Evolutionary conservation across 2,888 invertebrate species (phyloP), one percentile per base, ranked within the genome.

Genomic region (Caenorhabditis japonica): DNA sequence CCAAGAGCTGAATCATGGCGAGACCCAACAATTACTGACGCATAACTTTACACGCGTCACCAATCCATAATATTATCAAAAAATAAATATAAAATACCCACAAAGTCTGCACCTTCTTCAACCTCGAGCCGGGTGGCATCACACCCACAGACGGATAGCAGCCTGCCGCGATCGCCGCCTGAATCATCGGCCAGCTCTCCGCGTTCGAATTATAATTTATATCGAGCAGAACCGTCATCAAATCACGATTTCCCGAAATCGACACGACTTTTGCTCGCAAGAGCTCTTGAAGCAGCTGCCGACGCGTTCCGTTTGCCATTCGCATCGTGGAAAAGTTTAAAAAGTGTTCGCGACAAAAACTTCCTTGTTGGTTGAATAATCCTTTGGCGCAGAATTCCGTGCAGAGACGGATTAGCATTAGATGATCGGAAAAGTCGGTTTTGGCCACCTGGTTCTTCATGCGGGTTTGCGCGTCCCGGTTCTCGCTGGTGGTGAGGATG

Each of bases 111-210:
- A 87, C 83, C 58, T 84, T 84, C 41, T 81, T 75, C 46, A 86
- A 53, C 52, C 79, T 60, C 17, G 23, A 27, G 17, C 61, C 52
- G 2, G 80, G 79, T 89, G 87, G 93, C 92, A 1, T 93, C 4
- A 83, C 80, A 27, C 93, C 93, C 43, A 97, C 88, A 82, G 94
- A 93, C 0, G 97, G 97, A 89, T 96, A 97, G 69, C 94, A 90
- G 0, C 97, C 96, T 3, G 93, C 93, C 25, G 92, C 92, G 33
- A 97, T 90, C 1, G 94, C 94, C 0, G 94, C 93, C 87, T 96
- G 96, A 0, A 97, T 92, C 59, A 96, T 92, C 12, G 94, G 92
- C 94, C 94, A 94, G 86, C 93, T 92, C 83, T 93, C 92, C 0
- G 93, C 92, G 49, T 72, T 41, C 17, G 39, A 51, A 19, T 73